Base-by-base conservation (phyloP, 2,888 invertebrate genomes). In the Chymomyza amoena region DNA sequence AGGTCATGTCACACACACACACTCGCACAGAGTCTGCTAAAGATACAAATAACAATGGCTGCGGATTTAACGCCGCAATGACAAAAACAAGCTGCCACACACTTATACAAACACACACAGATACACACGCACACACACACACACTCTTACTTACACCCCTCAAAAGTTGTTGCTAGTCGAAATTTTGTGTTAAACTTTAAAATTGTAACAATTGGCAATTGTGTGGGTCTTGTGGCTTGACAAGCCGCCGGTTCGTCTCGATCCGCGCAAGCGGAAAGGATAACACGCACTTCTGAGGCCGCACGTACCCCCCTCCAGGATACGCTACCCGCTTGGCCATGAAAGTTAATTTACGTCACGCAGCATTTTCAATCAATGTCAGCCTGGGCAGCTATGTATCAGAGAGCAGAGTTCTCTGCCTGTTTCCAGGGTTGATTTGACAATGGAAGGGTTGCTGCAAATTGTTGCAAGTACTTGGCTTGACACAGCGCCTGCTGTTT, bases 311-410 rank as follows among this genome's bases (percentile, higher is more conserved):
- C 32, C 32, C 6, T 13, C 16, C 64, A 16, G 39, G 15, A 25
- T 20, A 16, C 65, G 45, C 32, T 56, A 61, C 61, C 68, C 78
- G 73, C 75, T 72, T 69, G 70, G 79, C 82, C 81, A 83, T 79
- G 79, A 85, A 85, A 87, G 84, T 85, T 85, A 85, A 85, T 85
- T 85, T 84, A 76, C 84, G 87, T 85, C 84, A 85, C 84, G 81
- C 79, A 84, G 87, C 80, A 84, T 85, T 85, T 87, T 85, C 84
- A 87, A 85, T 85, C 84, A 85, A 85, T 87, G 84, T 87, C 87
- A 85, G 75, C 6, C 2, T 13, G 39, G 60, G 15, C 61, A 66
- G 65, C 50, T 25, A 60, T 9, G 36, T 36, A 36, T 25, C 25
- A 25, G 25, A 25, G 25, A 32, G 7, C n/a, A n/a, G n/a, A n/a